These are phyloP conservation scores for Seriola aureovittata DNA, from an alignment of 2,113 vertebrate species.

Conservation along the genomic window DNA sequence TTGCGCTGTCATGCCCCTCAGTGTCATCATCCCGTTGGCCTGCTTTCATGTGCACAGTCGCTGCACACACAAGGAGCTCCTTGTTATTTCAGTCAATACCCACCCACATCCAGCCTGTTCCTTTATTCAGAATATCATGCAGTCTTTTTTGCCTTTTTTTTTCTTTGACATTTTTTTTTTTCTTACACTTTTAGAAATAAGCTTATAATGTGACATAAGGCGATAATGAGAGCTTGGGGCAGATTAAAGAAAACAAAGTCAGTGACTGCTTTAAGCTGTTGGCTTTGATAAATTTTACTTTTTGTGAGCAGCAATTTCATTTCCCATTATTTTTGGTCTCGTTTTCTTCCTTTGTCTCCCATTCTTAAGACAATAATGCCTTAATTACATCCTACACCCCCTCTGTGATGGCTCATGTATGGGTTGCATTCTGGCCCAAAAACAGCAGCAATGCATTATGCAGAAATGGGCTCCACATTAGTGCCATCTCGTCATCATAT, in stretches of 20 bases:
- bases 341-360: background rate
- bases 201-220: slow-evolving; percentile 25
- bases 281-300: slow-evolving; percentile 26
- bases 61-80: slow-evolving; percentile 35
- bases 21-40: slow-evolving; percentile 76
- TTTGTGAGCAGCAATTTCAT: slow-evolving; percentile 20
- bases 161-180: slow-evolving; percentile 2
- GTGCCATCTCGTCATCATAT: slow-evolving; percentile 39
- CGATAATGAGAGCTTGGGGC: slow-evolving; percentile 43
- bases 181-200: background rate
- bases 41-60: slow-evolving; percentile 65
- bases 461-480: slow-evolving; percentile 32
- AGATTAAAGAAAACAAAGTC: slow-evolving; percentile 37
- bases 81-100: slow-evolving; percentile 54
- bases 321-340: slow-evolving; percentile 4
- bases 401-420: slow-evolving; percentile 21
- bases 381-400: slow-evolving; percentile 35
- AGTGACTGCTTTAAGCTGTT: slow-evolving; percentile 29
- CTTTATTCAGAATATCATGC: slow-evolving; percentile 32
- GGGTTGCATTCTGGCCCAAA: slow-evolving; percentile 6
- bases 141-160: slow-evolving; percentile 28
- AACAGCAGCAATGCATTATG: slow-evolving; percentile 33
- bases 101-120: slow-evolving; percentile 46
- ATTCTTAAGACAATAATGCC: slow-evolving; percentile 38
- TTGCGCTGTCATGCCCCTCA: slow-evolving; percentile 69